These are phyloP conservation scores for Potamarius usumacintae DNA, from an alignment of 2,113 vertebrate species.

Conservation along the genomic window DNA sequence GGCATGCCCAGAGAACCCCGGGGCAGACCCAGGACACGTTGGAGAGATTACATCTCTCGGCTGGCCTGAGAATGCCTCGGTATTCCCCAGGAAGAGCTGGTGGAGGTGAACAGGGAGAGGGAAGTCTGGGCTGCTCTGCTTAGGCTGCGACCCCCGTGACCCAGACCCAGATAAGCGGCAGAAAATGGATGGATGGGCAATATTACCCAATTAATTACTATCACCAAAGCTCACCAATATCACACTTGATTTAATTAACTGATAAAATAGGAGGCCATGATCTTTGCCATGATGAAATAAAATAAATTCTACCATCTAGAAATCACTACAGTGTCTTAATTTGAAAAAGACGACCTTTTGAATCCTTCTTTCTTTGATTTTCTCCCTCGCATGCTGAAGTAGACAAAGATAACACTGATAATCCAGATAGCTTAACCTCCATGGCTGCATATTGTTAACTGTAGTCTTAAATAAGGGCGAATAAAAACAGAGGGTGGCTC, in stretches of 20 bases:
- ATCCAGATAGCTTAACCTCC: conserved; percentile 2
- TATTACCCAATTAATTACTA: neutral
- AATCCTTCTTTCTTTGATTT: neutral
- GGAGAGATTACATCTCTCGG: no score
- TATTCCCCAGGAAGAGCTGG: no score
- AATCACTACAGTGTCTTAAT: neutral
- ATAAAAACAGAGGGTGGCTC: conserved; percentile 16
- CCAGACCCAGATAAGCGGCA: no score
- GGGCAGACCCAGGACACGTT: no score
- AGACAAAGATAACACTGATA: neutral
- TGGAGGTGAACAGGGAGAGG: no score
- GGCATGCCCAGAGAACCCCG: no score
- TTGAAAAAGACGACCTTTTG: neutral
- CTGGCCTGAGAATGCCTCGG: no score
- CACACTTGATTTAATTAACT: neutral
- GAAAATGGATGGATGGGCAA: neutral
- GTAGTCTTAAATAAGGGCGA: conserved; percentile 34
- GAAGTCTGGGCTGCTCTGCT: no score
- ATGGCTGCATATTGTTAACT: neutral
- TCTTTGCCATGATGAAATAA: conserved; percentile 1
- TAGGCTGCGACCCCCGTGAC: no score
- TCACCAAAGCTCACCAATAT: neutral
- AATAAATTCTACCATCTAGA: neutral
- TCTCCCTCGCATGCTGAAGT: neutral
- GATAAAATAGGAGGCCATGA: neutral